These are phyloP conservation scores for Rhabdomys dilectus DNA, from an alignment of 2,113 vertebrate species.

Conservation along the genomic window DNA sequence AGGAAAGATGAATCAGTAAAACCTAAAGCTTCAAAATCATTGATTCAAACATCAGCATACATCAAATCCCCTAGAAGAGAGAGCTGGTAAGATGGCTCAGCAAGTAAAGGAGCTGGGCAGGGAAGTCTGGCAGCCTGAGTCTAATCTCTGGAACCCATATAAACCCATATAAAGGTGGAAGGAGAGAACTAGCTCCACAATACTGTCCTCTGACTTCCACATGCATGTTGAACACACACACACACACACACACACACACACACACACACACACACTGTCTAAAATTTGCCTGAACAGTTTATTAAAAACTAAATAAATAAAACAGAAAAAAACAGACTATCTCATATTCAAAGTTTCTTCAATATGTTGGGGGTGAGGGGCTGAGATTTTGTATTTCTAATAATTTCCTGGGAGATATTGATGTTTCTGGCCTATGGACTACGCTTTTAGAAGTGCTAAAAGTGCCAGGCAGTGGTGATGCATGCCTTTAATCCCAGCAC, in stretches of 20 bases:
- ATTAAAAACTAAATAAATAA: neutral
- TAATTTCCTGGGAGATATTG: neutral
- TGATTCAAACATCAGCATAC: neutral
- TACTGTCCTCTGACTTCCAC: neutral
- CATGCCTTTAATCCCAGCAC: too few relatives aligned
- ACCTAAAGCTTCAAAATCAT: neutral
- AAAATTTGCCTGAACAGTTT: neutral
- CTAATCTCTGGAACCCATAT: neutral
- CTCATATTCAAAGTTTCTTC: neutral
- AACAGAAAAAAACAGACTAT: neutral
- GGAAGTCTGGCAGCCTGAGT: neutral
- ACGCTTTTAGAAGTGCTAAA: neutral
- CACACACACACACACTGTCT: neutral
- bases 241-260: neutral
- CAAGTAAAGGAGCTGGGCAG: neutral
- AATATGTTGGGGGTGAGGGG: neutral
- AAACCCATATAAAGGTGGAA: neutral
- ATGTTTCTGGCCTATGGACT: slow-evolving; percentile 7
- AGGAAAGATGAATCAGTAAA: neutral
- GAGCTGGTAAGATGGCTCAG: neutral
- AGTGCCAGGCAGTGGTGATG: neutral
- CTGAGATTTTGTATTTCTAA: neutral
- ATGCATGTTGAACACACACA: neutral
- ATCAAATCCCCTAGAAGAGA: neutral
- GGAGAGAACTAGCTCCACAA: neutral